Percentiles rank a stretch among this genome's conserved stretches.
Evolutionary conservation across 2,797 vertebrate genomes (phyloP).

Genomic region (Betta splendens): DNA sequence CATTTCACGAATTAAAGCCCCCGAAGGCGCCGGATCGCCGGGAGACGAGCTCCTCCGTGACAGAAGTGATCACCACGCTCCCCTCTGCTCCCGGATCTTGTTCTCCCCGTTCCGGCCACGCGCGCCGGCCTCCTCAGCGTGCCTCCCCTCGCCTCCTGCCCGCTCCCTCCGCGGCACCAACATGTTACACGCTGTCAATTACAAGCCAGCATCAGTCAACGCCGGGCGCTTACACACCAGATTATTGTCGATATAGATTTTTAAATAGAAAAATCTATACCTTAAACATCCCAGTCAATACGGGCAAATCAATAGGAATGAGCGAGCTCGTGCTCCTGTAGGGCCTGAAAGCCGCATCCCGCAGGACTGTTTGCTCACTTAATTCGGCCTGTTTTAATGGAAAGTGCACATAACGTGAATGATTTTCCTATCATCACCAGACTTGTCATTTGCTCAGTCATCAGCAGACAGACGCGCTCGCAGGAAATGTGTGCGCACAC

Average conservation of each 20-base stretch:
- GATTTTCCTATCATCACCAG: slow-evolving; percentile 44
- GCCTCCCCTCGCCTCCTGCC: slow-evolving; percentile 31
- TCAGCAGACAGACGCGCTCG: slow-evolving; percentile 34
- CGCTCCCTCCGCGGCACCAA: slow-evolving; percentile 48
- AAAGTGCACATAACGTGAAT: slow-evolving; percentile 43
- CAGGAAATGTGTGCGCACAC: slow-evolving; percentile 47
- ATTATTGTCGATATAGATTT: slow-evolving; percentile 88
- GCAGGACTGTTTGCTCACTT: slow-evolving; percentile 46
- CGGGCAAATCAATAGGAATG: slow-evolving; percentile 78
- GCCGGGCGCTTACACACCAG: slow-evolving; percentile 79
- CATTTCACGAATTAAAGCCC: neutral
- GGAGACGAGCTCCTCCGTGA: slow-evolving; percentile 19
- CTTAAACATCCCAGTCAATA: slow-evolving; percentile 85
- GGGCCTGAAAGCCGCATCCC: slow-evolving; percentile 46
- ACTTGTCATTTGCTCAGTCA: slow-evolving; percentile 43
- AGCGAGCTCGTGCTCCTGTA: slow-evolving; percentile 58
- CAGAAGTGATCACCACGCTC: slow-evolving; percentile 25
- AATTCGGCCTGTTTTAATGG: slow-evolving; percentile 58
- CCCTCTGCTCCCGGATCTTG: slow-evolving; percentile 17
- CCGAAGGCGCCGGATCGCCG: neutral
- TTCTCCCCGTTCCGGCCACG: slow-evolving; percentile 20
- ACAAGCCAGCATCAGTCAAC: slow-evolving; percentile 76
- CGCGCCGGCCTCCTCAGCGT: slow-evolving; percentile 42
- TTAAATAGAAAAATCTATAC: slow-evolving; percentile 89
- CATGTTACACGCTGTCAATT: slow-evolving; percentile 81